A percentile compares a stretch with the other conserved stretches of the same genome.
These are phyloP conservation scores for Bos taurus DNA, from an alignment of 2,113 vertebrate species.

Conservation along the genomic window ARS-UCD2.0 NC_037339.1:80501001-80501500, in stretches of 20 bases:
- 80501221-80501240: not conserved
- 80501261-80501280: not conserved
- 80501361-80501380: not conserved
- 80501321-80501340: not conserved
- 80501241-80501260: not conserved
- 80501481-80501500: not conserved
- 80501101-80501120: not conserved
- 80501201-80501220: too few relatives aligned
- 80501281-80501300: not conserved
- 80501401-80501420: not conserved
- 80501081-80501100: not conserved
- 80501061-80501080: rapidly evolving
- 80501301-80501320: not conserved
- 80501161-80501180: not conserved
- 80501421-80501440: not conserved
- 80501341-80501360: not conserved
- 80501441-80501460: not conserved
- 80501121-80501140: not conserved
- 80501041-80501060: not conserved
- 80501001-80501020: rapidly evolving
- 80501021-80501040: not conserved
- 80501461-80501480: not conserved
- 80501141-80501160: not conserved
- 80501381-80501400: rapidly evolving
- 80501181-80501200: not conserved